Percentiles rank a stretch among this genome's conserved stretches.
Conservation (phyloP, 2,113 vertebrate species). For the Rhagologus leucostigma region DNA sequence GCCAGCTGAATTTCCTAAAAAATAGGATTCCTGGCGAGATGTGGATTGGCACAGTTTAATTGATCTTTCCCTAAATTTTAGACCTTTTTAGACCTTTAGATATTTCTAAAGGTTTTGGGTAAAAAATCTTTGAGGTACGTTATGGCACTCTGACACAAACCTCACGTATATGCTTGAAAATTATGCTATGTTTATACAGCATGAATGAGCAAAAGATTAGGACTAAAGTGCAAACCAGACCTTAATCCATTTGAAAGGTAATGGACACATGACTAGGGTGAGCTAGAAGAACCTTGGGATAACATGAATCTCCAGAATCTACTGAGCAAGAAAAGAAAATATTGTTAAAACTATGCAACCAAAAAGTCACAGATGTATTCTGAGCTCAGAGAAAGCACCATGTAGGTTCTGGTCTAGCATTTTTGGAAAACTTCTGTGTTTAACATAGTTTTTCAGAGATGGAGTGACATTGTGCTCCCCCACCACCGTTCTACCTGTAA, state of each 20-base stretch:
- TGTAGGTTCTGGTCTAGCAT: neutral
- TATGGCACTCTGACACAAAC: neutral
- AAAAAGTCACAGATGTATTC: neutral
- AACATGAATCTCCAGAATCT: neutral
- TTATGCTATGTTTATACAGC: neutral
- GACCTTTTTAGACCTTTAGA: neutral
- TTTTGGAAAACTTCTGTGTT: neutral
- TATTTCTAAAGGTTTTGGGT: neutral
- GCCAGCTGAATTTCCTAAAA: neutral
- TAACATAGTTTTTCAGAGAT: neutral
- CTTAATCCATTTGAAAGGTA: neutral
- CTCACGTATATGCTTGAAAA: neutral
- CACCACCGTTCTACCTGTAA: rapidly evolving
- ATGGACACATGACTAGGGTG: neutral
- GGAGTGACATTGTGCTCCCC: neutral
- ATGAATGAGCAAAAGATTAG: neutral
- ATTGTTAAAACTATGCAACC: neutral
- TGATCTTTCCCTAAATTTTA: neutral
- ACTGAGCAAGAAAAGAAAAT: neutral
- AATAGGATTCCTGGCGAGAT: neutral
- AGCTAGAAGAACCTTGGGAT: neutral
- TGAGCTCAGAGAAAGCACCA: neutral
- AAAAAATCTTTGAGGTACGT: neutral
- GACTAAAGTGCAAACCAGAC: neutral
- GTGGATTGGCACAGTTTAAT: neutral